Percentiles rank a stretch among this genome's conserved stretches.
These are phyloP conservation scores for Chaetura pelagica DNA, from an alignment of 2,113 vertebrate genomes.

Conservation along the genomic window DNA sequence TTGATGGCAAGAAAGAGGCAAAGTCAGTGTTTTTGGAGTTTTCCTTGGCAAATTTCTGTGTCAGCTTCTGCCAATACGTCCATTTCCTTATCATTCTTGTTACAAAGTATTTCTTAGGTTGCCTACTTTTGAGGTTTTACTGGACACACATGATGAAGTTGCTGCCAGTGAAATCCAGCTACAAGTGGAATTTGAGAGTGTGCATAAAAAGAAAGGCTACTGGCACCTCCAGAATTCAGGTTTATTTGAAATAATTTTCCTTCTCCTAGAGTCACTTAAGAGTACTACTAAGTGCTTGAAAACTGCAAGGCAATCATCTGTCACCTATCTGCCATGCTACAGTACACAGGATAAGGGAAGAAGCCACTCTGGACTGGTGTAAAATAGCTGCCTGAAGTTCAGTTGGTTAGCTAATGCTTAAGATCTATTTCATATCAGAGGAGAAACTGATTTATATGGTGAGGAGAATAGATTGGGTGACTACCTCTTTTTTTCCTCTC, in stretches of 20 bases:
- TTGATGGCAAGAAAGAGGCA: neutral
- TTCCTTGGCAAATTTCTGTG: neutral
- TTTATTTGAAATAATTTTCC: neutral
- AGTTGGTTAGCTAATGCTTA: neutral
- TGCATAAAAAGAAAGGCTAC: neutral
- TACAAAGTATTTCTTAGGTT: neutral
- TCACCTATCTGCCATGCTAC: neutral
- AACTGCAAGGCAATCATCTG: neutral
- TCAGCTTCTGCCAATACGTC: neutral
- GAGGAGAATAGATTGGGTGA: neutral
- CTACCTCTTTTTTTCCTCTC: neutral
- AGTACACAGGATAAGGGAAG: neutral
- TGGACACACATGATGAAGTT: neutral
- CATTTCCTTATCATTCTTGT: neutral
- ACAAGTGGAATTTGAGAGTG: neutral
- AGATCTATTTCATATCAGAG: neutral
- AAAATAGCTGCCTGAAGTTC: neutral
- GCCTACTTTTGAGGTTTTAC: neutral
- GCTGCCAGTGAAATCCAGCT: neutral
- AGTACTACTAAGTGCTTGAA: neutral
- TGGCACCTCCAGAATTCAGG: neutral
- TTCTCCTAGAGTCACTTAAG: neutral
- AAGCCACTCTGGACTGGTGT: neutral
- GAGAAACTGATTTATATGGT: neutral
- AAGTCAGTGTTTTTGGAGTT: neutral